Evolutionary conservation across 1,140 invertebrate genomes (phyloP).

Genomic region (Pogonomyrmex barbatus): DNA sequence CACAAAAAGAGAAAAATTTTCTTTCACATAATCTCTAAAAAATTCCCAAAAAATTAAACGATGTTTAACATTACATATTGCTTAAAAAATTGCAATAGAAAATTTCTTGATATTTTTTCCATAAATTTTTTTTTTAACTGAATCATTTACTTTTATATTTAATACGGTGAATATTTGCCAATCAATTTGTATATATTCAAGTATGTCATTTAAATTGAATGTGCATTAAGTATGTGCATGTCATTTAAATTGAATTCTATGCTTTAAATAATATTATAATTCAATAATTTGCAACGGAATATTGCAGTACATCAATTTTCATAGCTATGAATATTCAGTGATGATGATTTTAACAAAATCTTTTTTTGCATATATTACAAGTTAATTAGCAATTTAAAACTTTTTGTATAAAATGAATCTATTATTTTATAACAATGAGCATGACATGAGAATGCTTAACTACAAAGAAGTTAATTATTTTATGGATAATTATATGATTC

Average conservation of each 20-base stretch:
- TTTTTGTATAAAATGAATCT: slow-evolving; percentile 60
- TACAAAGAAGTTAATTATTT: neutral
- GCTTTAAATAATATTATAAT: slow-evolving; percentile 34
- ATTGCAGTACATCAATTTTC: slow-evolving; percentile 60
- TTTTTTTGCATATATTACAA: slow-evolving; percentile 55
- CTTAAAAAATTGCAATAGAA: slow-evolving; percentile 17
- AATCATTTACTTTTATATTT: slow-evolving; percentile 7
- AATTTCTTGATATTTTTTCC: neutral
- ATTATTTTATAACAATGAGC: slow-evolving; percentile 6
- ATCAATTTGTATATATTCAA: slow-evolving; percentile 9
- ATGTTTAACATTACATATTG: slow-evolving; percentile 30
- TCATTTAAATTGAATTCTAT: neutral
- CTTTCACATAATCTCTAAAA: slow-evolving; percentile 43
- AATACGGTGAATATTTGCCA: neutral
- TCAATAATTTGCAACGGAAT: slow-evolving; percentile 38
- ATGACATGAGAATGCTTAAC: neutral
- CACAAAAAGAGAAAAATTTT: slow-evolving; percentile 21
- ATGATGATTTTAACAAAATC: slow-evolving; percentile 53
- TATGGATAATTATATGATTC: neutral
- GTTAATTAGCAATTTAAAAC: slow-evolving; percentile 18
- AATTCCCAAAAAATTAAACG: slow-evolving; percentile 21
- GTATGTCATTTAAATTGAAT: too few relatives aligned
- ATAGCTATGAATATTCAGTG: slow-evolving; percentile 2
- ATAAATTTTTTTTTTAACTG: neutral
- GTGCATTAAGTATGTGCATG: too few relatives aligned